phyloP scores from a whole-genome alignment of 2,797 vertebrate genomes.

The Chelmon rostratus region DNA sequence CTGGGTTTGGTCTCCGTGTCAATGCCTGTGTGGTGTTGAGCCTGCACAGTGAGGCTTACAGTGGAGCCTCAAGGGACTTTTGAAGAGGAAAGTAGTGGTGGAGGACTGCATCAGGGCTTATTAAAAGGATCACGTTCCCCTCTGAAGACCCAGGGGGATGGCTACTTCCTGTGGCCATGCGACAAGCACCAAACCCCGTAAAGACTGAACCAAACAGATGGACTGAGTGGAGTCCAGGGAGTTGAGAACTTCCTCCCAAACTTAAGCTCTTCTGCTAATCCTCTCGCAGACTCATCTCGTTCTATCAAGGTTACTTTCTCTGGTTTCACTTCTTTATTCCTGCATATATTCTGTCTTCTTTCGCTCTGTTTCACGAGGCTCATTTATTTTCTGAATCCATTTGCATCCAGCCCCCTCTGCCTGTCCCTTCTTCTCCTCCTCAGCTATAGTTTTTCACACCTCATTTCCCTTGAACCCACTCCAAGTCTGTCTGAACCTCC shows the following conservation, averaged over 20 bases:
- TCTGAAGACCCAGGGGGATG: constrained; percentile 61
- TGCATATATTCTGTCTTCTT: constrained; percentile 28
- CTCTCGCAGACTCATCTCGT: constrained; percentile 16
- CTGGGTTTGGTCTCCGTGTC: neutral
- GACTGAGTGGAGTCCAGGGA: constrained; percentile 53
- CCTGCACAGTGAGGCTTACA: constrained; percentile 32
- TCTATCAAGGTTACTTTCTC: constrained; percentile 29
- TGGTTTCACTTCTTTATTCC: constrained; percentile 32
- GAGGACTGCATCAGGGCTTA: constrained; percentile 46
- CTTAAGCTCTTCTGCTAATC: constrained; percentile 20
- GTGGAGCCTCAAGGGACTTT: constrained; percentile 34
- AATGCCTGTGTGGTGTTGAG: constrained; percentile 15
- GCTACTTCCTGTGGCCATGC: constrained; percentile 69
- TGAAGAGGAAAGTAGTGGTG: constrained; percentile 9
- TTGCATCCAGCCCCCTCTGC: constrained; percentile 31
- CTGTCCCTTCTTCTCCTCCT: constrained; percentile 28
- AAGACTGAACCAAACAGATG: constrained; percentile 72
- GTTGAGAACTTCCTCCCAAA: constrained; percentile 58
- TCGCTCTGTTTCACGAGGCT: constrained; percentile 30
- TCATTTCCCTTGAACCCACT: constrained; percentile 63
- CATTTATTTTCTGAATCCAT: constrained; percentile 50
- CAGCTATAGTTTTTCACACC: constrained; percentile 62
- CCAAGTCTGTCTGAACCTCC: constrained; percentile 47
- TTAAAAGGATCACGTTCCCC: constrained; percentile 73
- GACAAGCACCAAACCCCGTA: constrained; percentile 40